These are phyloP conservation scores for Ciconia boyciana DNA, from an alignment of 2,113 vertebrate species.

Conservation along the genomic window DNA sequence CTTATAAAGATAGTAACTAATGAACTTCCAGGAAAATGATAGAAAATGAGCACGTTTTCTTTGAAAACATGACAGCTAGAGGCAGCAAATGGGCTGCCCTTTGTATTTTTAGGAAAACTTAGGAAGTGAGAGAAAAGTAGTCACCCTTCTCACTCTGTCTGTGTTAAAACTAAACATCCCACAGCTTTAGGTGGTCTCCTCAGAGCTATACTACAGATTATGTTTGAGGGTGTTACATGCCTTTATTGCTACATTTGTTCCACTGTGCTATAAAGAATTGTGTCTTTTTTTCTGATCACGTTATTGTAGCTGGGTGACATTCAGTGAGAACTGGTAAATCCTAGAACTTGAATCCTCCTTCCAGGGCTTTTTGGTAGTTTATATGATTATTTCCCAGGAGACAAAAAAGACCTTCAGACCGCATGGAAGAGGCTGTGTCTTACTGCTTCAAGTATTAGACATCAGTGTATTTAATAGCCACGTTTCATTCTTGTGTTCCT, in stretches of 20 bases:
- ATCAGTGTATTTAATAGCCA: background rate
- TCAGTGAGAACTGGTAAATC: background rate
- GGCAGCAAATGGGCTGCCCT: background rate
- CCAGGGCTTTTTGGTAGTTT: background rate
- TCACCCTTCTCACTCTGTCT: background rate
- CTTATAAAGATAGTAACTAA: background rate
- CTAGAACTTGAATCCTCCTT: background rate
- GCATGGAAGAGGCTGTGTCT: background rate
- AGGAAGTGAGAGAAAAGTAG: background rate
- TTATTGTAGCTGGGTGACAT: background rate
- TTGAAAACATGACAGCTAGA: background rate
- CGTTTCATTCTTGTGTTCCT: background rate
- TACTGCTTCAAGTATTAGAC: background rate
- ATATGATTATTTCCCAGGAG: background rate
- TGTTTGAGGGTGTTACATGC: background rate
- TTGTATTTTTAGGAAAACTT: background rate
- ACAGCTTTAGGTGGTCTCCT: background rate
- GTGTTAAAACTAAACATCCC: background rate
- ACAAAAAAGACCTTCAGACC: background rate
- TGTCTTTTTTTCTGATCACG: background rate
- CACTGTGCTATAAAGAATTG: background rate
- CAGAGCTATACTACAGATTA: background rate
- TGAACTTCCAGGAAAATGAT: background rate
- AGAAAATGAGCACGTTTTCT: background rate
- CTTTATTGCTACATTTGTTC: background rate